phyloP scores from a whole-genome alignment of 2,113 vertebrate genomes.

The human (Homo sapiens) region DNA sequence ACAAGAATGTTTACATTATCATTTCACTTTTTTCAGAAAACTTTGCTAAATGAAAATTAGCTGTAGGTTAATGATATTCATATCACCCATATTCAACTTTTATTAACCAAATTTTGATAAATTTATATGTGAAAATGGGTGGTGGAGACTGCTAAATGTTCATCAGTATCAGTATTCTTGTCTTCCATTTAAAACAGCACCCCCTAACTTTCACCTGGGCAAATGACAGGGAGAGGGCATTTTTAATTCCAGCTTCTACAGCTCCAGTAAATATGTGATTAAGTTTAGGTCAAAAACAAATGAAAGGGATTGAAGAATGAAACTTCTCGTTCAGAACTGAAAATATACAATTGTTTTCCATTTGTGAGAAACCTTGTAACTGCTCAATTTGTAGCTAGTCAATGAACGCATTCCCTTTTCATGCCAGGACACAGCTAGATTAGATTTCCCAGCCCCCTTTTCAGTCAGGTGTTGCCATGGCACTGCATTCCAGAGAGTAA shows the following conservation, averaged over 20 bases:
- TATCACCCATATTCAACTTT: neutral
- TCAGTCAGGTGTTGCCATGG: too few species aligned
- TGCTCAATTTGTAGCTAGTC: neutral
- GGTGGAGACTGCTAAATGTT: neutral
- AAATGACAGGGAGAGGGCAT: too few species aligned
- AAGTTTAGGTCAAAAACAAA: neutral
- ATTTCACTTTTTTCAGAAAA: neutral
- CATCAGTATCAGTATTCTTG: neutral
- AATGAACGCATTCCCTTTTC: neutral
- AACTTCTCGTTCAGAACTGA: neutral
- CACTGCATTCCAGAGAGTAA: neutral
- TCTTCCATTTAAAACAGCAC: neutral
- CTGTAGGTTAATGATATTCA: neutral
- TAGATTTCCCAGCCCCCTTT: fast-evolving
- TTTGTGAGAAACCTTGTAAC: neutral
- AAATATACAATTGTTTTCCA: neutral
- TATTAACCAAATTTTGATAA: neutral
- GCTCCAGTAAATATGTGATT: neutral
- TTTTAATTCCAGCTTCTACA: neutral
- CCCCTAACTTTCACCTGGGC: neutral
- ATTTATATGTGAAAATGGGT: neutral
- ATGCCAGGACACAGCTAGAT: neutral
- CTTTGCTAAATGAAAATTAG: neutral
- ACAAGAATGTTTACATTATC: neutral
- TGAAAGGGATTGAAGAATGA: neutral